These are phyloP conservation scores for Callipepla squamata DNA, from an alignment of 2,113 vertebrate genomes.

Conservation along the genomic window DNA sequence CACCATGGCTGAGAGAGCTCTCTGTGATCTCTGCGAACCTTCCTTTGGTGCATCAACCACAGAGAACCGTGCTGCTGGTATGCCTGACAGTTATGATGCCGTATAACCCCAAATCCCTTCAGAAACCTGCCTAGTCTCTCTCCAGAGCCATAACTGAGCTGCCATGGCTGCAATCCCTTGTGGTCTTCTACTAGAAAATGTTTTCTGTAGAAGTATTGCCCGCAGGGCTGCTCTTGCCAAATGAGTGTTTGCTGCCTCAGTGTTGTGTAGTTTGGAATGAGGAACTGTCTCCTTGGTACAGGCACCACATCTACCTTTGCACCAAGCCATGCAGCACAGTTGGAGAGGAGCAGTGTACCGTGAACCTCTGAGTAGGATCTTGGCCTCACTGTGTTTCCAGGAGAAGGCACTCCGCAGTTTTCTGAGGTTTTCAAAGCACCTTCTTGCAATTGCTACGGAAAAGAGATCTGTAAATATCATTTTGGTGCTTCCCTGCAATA, in stretches of 20 bases:
- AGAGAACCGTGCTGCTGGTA: not conserved
- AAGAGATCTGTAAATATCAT: not conserved
- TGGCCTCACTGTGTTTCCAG: not conserved
- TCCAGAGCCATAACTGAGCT: not conserved
- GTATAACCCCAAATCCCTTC: not conserved
- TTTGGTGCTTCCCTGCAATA: not conserved
- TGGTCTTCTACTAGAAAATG: not conserved
- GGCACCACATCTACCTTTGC: not conserved
- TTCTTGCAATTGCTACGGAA: not conserved
- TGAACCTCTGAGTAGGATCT: not conserved
- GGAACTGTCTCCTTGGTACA: not conserved
- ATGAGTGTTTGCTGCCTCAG: not conserved
- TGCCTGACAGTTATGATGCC: not conserved
- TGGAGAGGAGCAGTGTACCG: not conserved
- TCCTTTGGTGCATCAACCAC: not conserved
- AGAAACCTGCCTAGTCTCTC: not conserved
- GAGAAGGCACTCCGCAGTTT: rapidly evolving
- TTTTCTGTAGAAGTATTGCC: not conserved
- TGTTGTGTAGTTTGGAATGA: not conserved
- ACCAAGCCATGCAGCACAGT: rapidly evolving
- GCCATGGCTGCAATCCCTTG: not conserved
- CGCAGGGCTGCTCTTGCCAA: not conserved
- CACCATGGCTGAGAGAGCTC: not conserved
- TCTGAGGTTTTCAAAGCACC: not conserved
- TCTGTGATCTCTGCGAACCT: slow-evolving; percentile 28